These are phyloP conservation scores for human (Homo sapiens) DNA, from an alignment of 2,113 vertebrate genomes.

Conservation along the genomic window DNA sequence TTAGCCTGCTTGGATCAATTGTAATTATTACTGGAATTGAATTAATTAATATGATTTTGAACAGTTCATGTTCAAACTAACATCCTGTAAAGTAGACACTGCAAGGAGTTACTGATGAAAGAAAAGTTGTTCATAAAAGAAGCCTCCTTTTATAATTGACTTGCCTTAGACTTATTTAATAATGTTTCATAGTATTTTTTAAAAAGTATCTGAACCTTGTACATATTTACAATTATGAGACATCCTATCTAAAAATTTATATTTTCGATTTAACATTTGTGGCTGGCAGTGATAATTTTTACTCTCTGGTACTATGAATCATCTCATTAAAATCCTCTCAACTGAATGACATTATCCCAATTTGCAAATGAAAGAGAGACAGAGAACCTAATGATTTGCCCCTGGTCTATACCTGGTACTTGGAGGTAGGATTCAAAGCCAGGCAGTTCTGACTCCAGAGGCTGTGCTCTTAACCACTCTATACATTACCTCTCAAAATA, in stretches of 20 bases:
- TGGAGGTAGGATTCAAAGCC: background rate
- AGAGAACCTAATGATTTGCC: background rate
- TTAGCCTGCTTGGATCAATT: background rate
- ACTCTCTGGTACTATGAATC: background rate
- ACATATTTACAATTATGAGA: background rate
- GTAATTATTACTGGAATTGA: background rate
- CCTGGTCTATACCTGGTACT: background rate
- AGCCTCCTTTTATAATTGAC: background rate
- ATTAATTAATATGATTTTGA: slow-evolving; percentile 1
- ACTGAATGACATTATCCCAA: background rate
- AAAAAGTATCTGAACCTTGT: background rate
- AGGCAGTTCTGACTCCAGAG: background rate
- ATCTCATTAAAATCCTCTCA: background rate
- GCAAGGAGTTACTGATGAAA: background rate
- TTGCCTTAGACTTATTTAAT: background rate
- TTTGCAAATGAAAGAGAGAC: background rate
- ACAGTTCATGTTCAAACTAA: background rate
- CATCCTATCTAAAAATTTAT: background rate
- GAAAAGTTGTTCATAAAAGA: background rate
- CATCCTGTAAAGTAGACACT: background rate
- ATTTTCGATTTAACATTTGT: background rate
- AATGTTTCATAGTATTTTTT: background rate
- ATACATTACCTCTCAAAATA: background rate
- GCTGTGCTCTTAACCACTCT: background rate
- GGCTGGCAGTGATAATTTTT: background rate